Base-by-base conservation (phyloP, 2,888 invertebrate genomes). In the Acronicta leporina region DNA sequence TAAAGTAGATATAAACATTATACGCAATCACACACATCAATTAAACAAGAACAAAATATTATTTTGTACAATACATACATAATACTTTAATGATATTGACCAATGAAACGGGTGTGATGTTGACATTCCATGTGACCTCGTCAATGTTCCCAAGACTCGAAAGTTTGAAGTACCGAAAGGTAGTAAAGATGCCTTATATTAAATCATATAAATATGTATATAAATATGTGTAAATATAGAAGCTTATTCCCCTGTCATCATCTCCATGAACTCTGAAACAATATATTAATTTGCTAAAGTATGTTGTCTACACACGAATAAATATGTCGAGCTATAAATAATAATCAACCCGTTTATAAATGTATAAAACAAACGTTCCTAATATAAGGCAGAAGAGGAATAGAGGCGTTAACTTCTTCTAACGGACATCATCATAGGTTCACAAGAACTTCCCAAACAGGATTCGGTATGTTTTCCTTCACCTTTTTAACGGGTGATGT, bases 251-350 rank as follows among this genome's bases (percentile, higher is more conserved):
- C 98, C 98, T 74, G 98, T 98, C 98, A 98, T 98, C 98, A 98
- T 98, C 92, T 98, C 98, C 98, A 98, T 98, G 95, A 98, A 98
- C 96, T 98, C 98, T 98, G 96, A 77, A 96, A 97, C 88, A 93
- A 91, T 43, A 75, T 49, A 72, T 55, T 50, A 43, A 42, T 57
- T 63, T 63, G 74, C 44, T 69, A 42, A 84, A 81, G 67, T 71
- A 69, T 48, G 14, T 8, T 42, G 38, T 43, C 13, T 40, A 13
- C 27, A 40, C n/a, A 35, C 35, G 13, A 33, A 52, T 15, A 47
- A 48, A 51, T 25, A 16, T 16, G 9, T 38, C 30, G n/a, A 20
- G 11, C 14, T 20, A 20, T 20, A 20, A 15, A 44, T 41, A 43
- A 33, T 33, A 2, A 11, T 33, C 33, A 11, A 11, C 3, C 33